Percentiles rank a stretch among this genome's conserved stretches.
Evolutionary conservation across 1,140 invertebrate species (phyloP).

Genomic region (Eriosoma lanigerum): DNA sequence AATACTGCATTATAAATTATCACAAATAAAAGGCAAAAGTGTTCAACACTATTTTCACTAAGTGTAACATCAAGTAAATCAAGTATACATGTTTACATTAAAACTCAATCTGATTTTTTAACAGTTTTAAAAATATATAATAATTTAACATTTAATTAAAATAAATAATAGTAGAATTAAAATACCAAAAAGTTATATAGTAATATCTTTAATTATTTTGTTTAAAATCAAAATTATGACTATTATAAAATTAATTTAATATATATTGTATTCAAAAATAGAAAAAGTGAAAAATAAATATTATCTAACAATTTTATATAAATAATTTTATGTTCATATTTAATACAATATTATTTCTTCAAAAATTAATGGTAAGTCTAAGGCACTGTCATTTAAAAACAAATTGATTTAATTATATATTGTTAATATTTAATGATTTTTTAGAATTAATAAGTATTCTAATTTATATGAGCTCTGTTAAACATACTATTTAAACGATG

Average conservation of each 20-base stretch:
- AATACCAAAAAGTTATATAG: not conserved
- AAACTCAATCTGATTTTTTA: too few species aligned
- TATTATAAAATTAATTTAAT: not conserved
- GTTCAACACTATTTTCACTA: constrained; percentile 9
- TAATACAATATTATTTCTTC: not conserved
- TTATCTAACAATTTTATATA: not conserved
- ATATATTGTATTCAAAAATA: not conserved
- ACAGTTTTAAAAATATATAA: constrained; percentile 32
- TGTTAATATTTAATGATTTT: not conserved
- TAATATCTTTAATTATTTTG: not conserved
- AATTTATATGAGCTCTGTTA: not conserved
- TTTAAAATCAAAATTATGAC: not conserved
- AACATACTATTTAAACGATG: not conserved
- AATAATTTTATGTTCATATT: too few species aligned
- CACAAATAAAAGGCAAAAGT: constrained; percentile 25
- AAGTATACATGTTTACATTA: not conserved
- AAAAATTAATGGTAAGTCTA: not conserved
- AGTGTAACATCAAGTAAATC: not conserved
- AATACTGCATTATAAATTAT: constrained; percentile 26
- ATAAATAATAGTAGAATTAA: not conserved
- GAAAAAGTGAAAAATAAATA: not conserved
- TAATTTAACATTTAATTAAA: constrained; percentile 19
- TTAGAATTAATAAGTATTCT: too few species aligned
- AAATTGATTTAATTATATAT: not conserved
- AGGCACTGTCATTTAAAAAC: not conserved